phyloP scores from a whole-genome alignment of 2,797 vertebrate species.

The Rhabdophis nuchalis region DNA sequence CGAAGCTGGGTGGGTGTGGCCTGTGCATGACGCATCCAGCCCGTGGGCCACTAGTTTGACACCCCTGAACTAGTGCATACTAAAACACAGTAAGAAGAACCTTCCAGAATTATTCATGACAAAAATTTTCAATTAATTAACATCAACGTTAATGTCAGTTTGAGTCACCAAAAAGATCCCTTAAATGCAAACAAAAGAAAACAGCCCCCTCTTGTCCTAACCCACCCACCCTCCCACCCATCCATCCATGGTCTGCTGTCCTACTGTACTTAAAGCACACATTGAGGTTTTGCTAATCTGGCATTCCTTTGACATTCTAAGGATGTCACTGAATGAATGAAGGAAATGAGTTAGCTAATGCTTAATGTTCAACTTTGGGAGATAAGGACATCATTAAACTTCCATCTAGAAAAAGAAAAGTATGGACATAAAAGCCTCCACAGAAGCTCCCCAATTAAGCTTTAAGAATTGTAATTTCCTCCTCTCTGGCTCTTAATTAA shows the following conservation, averaged over 20 bases:
- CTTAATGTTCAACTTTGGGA: conserved; percentile 11
- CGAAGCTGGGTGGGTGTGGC: neutral
- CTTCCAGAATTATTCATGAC: neutral
- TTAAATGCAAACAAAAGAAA: neutral
- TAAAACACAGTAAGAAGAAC: neutral
- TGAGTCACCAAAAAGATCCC: neutral
- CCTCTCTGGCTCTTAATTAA: conserved; percentile 63
- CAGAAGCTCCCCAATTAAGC: conserved; percentile 60
- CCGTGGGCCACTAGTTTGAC: neutral
- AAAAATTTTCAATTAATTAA: neutral
- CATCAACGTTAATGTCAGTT: neutral
- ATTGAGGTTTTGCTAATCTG: neutral
- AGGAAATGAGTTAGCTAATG: neutral
- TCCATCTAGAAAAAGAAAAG: conserved; percentile 49
- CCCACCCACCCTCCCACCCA: too few species aligned
- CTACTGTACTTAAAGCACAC: neutral
- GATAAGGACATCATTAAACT: conserved; percentile 49
- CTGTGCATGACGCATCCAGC: neutral
- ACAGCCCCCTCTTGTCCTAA: neutral
- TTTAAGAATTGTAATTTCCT: conserved; percentile 61
- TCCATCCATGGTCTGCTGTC: neutral
- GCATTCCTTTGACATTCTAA: neutral
- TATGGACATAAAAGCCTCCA: conserved; percentile 49
- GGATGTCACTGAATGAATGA: neutral
- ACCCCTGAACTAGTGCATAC: neutral